Base-by-base conservation (phyloP, 2,888 invertebrate species). In the Leptura quadrifasciata region DNA sequence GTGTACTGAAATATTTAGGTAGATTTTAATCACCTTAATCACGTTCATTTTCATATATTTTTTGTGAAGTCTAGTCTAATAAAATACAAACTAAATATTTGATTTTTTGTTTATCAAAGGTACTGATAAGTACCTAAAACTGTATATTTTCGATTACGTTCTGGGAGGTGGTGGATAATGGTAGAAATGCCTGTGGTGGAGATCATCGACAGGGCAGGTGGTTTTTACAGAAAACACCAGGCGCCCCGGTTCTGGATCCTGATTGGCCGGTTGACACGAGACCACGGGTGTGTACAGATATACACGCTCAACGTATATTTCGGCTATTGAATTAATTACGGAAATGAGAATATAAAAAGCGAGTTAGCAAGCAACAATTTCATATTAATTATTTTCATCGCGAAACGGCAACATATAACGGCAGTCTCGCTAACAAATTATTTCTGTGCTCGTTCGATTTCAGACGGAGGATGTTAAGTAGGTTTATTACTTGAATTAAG, bases 251-350 rank as follows among this genome's bases (percentile, higher is more conserved):
- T 80, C 85, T 82, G 80, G 73, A 64, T 79, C 82, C 84, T 81
- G 83, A 88, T 88, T 88, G 88, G 88, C 82, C 83, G 84, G 78
- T 80, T 79, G 86, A 86, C 87, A 87, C 86, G 87, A 88, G 87
- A 84, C 86, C 85, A 83, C 71, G 78, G 80, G 78, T 75, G 77
- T 81, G 78, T 79, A 80, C 79, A 76, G 74, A 76, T 74, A 79
- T 76, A 78, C 74, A 75, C 74, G 75, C 65, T 74, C 77, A 77
- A 77, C 78, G 77, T 75, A 69, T 54, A 79, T 78, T 80, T 80
- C 72, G 73, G 76, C 75, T 70, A 76, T 76, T 78, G 79, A 78
- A 81, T 81, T 80, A 79, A 80, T 78, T 80, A 78, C 71, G 10
- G 60, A 61, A 71, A 71, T 71, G 71, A 61, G 71, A 17, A 61